Evolutionary conservation across 2,797 vertebrate species (phyloP), one percentile per base, ranked within the genome.

Genomic region (Thalassophryne amazonica): DNA sequence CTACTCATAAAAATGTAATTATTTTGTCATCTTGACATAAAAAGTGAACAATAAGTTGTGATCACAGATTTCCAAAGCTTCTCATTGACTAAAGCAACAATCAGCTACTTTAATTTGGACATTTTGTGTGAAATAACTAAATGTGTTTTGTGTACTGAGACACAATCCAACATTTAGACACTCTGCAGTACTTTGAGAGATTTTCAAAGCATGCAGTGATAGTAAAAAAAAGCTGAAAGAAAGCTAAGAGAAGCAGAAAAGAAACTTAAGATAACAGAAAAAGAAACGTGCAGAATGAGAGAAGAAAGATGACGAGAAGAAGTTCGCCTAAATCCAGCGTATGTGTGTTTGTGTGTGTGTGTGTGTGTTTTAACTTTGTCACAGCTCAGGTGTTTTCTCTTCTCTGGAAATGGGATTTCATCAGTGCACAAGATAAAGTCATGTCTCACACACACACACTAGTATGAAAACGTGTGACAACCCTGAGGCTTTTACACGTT

Each of bases 281-380:
- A 53, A 32, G 50, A 78, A 59, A 58, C 73, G 7, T 30, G 59
- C 23, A 69, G 60, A 72, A 40, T 59, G 55, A 73, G 24, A 47
- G 60, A 83, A 78, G 57, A 74, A 50, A 76, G 41, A 42, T 20
- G 3, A 28, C 22, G 50, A 62, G 70, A 73, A 25, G 57, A 46
- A 58, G 70, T 62, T 64, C 4, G 11, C n/a, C 2, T 59, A 62
- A 80, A 73, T 74, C 73, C 29, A 47, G 6, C 36, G 15, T 45
- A 5, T 24, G 16, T 42, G 15, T 39, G 29, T 27, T 19, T 31
- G 20, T 22, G 32, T 42, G 20, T 10, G 9, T 15, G 30, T 39
- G 28, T 4, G 6, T 10, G 12, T 30, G 18, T 7, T 6, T 29
- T 36, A 4, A 38, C 19, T 31, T 25, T 46, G 21, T 29, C 13